phyloP scores from a whole-genome alignment of 2,113 vertebrate species.

The Perca schrenkii region DNA sequence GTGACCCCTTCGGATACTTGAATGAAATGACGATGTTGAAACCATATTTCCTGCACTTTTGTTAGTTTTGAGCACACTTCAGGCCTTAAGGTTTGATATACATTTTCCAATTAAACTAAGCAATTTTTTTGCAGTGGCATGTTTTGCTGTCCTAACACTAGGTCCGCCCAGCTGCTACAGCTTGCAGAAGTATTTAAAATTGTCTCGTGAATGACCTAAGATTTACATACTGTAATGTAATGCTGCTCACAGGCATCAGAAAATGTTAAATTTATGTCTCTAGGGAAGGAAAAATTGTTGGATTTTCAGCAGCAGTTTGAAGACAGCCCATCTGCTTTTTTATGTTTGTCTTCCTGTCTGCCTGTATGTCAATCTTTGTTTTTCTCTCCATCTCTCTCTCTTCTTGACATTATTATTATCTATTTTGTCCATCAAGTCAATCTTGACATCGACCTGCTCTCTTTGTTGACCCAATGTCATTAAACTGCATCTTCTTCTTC shows the following conservation, averaged over 20 bases:
- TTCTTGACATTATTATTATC: slow-evolving; percentile 30
- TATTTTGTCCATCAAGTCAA: slow-evolving; percentile 1
- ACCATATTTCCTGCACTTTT: not conserved
- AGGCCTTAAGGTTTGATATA: not conserved
- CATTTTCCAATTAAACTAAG: not conserved
- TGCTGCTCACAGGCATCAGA: slow-evolving; percentile 12
- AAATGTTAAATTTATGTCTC: slow-evolving; percentile 28
- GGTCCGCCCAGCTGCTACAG: not conserved
- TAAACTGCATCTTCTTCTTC: slow-evolving; percentile 31
- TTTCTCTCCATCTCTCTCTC: slow-evolving; percentile 3
- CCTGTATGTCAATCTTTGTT: not conserved
- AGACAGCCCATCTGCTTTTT: slow-evolving; percentile 29
- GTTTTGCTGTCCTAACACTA: not conserved
- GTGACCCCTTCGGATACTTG: not conserved
- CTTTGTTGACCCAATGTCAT: slow-evolving; percentile 30
- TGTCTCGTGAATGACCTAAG: slow-evolving; percentile 11
- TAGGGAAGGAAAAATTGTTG: not conserved
- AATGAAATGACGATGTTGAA: slow-evolving; percentile 1
- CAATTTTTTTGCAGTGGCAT: not conserved
- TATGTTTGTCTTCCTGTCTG: slow-evolving; percentile 31
- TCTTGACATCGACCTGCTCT: slow-evolving; percentile 20
- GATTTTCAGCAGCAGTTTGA: slow-evolving; percentile 19
- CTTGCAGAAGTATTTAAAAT: not conserved
- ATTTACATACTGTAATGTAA: slow-evolving; percentile 21
- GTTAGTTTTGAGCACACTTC: not conserved